Evolutionary conservation across 2,113 vertebrate genomes (phyloP).

Genomic region (Herpetotheres cachinnans): DNA sequence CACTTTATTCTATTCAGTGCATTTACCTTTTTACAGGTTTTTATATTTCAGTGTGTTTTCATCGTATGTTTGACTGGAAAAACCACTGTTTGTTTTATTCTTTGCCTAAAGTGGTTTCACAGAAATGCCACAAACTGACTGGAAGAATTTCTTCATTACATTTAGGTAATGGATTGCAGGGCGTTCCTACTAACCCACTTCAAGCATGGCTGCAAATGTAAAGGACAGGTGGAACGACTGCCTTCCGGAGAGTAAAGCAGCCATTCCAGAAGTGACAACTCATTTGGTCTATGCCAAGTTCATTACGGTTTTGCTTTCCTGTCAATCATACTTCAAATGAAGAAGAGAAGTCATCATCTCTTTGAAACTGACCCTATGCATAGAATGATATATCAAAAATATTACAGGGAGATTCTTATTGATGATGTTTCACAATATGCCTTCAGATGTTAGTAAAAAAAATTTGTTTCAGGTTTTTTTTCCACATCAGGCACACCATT

Average conservation of each 20-base stretch:
- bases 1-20: not conserved
- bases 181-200: not conserved
- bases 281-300: not conserved
- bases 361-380: not conserved
- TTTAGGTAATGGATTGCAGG: not conserved
- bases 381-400: not conserved
- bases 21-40: not conserved
- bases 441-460: not conserved
- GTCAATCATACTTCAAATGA: not conserved
- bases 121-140: not conserved
- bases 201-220: not conserved
- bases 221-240: not conserved
- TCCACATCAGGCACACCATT: not conserved
- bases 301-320: not conserved
- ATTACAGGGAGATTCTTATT: not conserved
- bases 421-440: not conserved
- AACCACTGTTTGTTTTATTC: not conserved
- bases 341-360: not conserved
- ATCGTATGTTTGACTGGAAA: not conserved
- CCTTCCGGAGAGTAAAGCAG: not conserved
- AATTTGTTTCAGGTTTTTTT: not conserved
- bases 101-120: not conserved
- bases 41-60: slow-evolving; percentile 13
- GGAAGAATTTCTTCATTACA: not conserved
- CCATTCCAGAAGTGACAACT: not conserved